phyloP scores from a whole-genome alignment of 2,797 vertebrate species.

The Darevskia mixta region DNA sequence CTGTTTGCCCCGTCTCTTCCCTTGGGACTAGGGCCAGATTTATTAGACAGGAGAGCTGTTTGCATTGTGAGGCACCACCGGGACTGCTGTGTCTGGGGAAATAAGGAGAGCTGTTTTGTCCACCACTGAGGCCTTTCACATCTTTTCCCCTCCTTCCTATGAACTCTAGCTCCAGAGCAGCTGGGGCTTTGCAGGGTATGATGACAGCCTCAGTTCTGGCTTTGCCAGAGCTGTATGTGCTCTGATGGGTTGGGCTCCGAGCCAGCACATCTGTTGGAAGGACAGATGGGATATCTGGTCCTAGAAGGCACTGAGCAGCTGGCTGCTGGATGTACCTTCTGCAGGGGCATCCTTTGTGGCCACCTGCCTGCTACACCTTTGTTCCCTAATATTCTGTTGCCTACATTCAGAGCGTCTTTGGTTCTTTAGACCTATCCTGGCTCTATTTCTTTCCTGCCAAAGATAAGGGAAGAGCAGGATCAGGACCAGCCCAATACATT shows the following conservation, averaged over 20 bases:
- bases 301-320: background rate
- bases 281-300: background rate
- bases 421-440: background rate
- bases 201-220: slow-evolving; percentile 1
- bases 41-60: background rate
- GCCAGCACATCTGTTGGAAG: background rate
- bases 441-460: background rate
- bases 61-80: background rate
- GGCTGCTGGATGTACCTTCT: background rate
- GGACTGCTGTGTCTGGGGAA: background rate
- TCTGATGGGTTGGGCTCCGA: background rate
- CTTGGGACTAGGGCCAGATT: background rate
- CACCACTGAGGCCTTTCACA: background rate
- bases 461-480: background rate
- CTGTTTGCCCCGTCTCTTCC: background rate
- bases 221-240: background rate
- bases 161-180: slow-evolving; percentile 1
- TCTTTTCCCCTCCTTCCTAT: background rate
- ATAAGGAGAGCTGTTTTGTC: background rate
- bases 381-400: background rate
- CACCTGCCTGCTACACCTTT: background rate
- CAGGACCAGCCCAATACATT: background rate
- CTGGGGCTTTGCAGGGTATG: background rate
- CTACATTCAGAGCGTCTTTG: background rate
- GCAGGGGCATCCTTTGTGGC: background rate